Conservation (phyloP, 2,888 invertebrate genomes). For the Agonopterix heracliana region DNA sequence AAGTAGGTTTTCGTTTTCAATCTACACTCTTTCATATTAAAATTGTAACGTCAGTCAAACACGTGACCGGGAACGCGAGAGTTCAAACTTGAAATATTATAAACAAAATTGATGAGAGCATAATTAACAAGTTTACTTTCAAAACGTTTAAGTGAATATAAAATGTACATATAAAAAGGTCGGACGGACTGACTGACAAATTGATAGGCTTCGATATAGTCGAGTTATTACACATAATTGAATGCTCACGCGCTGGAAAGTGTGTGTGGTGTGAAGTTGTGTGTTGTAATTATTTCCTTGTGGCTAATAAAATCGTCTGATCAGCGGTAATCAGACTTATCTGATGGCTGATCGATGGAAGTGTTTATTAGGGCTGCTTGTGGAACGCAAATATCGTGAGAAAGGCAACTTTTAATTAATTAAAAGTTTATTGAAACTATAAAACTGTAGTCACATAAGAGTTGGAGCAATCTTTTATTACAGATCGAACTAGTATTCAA, state of each 20-base stretch:
- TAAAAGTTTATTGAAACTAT: neutral
- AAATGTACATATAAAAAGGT: conserved; percentile 27
- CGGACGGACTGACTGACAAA: conserved; percentile 43
- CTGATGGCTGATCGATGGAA: conserved; percentile 15
- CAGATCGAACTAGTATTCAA: too few species aligned
- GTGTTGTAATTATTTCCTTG: conserved; percentile 44
- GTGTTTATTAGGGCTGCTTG: conserved; percentile 9
- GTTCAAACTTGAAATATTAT: conserved; percentile 42
- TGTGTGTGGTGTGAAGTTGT: conserved; percentile 22
- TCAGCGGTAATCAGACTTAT: conserved; percentile 44
- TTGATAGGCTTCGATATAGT: conserved; percentile 53
- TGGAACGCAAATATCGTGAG: conserved; percentile 5
- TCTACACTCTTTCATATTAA: conserved; percentile 11
- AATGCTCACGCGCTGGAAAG: conserved; percentile 50
- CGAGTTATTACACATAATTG: conserved; percentile 59
- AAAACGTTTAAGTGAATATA: conserved; percentile 53
- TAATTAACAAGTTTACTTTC: conserved; percentile 68
- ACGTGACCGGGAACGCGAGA: conserved; percentile 20
- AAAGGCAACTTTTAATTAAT: neutral
- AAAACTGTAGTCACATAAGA: neutral
- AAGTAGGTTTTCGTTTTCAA: neutral
- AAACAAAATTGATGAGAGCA: conserved; percentile 53
- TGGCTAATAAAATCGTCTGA: conserved; percentile 34
- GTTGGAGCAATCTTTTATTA: too few species aligned
- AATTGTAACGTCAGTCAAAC: conserved; percentile 52